Conservation (phyloP, 2,113 vertebrate species). For the Myiozetetes cayanensis region DNA sequence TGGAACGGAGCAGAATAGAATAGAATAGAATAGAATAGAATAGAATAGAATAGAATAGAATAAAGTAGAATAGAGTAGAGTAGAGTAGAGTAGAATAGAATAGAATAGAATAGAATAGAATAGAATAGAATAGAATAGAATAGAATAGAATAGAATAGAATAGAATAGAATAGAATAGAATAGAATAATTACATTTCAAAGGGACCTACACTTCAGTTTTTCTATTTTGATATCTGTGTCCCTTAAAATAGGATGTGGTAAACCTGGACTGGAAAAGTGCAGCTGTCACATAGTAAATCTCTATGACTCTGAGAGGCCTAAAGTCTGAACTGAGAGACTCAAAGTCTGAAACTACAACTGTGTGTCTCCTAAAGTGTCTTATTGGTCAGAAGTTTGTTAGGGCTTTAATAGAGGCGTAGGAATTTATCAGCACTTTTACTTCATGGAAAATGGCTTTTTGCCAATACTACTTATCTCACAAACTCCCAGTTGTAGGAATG, state of each 20-base stretch:
- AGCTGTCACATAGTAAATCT: neutral
- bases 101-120: too few relatives aligned
- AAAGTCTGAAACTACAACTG: neutral
- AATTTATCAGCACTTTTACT: neutral
- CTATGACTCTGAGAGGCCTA: neutral
- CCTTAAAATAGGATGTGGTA: neutral
- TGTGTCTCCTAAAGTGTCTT: neutral
- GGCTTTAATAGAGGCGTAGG: neutral
- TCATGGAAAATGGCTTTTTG: neutral
- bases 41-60: neutral
- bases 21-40: neutral
- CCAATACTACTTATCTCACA: neutral
- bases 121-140: too few relatives aligned
- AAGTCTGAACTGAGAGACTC: neutral
- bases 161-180: too few relatives aligned
- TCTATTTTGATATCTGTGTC: neutral
- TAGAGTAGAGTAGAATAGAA: too few relatives aligned
- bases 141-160: too few relatives aligned
- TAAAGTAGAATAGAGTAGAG: too few relatives aligned
- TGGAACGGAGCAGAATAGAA: accelerated
- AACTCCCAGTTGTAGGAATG: neutral
- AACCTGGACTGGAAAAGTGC: neutral
- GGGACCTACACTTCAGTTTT: neutral
- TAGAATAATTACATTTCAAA: neutral
- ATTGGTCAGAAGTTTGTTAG: neutral